Evolutionary conservation across 2,888 invertebrate species (phyloP).

Genomic region (Eupithecia insigniata): DNA sequence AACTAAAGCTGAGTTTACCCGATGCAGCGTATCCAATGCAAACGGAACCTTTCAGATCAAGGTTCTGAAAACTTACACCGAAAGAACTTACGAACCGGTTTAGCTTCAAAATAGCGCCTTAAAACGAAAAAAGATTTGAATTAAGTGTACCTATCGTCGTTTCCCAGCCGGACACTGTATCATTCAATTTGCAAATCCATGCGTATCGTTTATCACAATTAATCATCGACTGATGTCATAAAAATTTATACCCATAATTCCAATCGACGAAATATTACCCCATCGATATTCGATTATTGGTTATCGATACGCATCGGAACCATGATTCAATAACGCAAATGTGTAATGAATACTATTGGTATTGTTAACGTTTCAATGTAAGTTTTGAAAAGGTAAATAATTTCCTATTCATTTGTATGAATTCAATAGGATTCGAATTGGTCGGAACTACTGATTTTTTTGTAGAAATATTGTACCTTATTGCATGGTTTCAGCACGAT

Average conservation of each 20-base stretch:
- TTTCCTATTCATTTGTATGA: neutral
- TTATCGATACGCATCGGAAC: conserved; percentile 61
- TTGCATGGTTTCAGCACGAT: too few species aligned
- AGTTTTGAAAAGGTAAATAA: neutral
- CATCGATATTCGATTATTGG: conserved; percentile 65
- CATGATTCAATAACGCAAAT: conserved; percentile 70
- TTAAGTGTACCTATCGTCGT: neutral
- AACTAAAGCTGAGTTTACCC: neutral
- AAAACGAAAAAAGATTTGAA: too few species aligned
- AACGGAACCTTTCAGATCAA: neutral
- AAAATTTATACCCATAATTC: conserved; percentile 73
- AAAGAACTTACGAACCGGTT: too few species aligned
- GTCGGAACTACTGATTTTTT: neutral
- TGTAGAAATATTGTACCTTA: neutral
- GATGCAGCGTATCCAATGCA: neutral
- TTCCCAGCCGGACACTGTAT: conserved; percentile 21
- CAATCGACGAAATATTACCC: conserved; percentile 64
- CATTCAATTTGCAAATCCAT: conserved; percentile 38
- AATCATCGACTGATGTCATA: conserved; percentile 63
- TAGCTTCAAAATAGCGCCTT: too few species aligned
- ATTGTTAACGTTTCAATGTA: neutral
- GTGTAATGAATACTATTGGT: conserved; percentile 59
- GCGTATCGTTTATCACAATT: conserved; percentile 51
- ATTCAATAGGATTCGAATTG: neutral
- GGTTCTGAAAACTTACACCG: neutral